Percentiles rank a stretch among this genome's conserved stretches.
These are phyloP conservation scores for Poecilia wingei DNA, from an alignment of 2,797 vertebrate species.

Conservation along the genomic window DNA sequence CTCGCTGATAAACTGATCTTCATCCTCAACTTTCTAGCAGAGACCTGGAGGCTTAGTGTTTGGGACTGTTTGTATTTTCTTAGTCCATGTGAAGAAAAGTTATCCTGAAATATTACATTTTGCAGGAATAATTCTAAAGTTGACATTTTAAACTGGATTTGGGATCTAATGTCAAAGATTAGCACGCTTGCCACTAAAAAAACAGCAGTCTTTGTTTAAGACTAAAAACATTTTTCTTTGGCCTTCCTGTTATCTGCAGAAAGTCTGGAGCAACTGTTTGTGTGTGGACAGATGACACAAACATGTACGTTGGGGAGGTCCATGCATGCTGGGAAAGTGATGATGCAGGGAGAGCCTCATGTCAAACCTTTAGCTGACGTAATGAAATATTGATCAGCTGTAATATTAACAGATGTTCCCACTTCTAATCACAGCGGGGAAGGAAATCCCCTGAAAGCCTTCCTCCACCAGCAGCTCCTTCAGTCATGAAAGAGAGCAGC, in stretches of 20 bases:
- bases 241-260: background rate
- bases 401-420: slow-evolving; percentile 78
- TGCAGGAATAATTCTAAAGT: background rate
- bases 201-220: background rate
- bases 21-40: background rate
- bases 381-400: slow-evolving; percentile 77
- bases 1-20: background rate
- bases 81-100: background rate
- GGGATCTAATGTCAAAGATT: background rate
- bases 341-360: slow-evolving; percentile 3
- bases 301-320: slow-evolving; percentile 17
- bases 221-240: background rate
- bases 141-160: background rate
- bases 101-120: background rate
- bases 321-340: slow-evolving; percentile 21
- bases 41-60: background rate
- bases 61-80: background rate
- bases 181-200: background rate
- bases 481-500: slow-evolving; percentile 50
- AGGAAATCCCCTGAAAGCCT: slow-evolving; percentile 28
- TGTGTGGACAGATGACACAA: background rate
- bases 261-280: background rate
- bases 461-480: slow-evolving; percentile 27
- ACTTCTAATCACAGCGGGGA: slow-evolving; percentile 51
- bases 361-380: slow-evolving; percentile 49